Base-by-base conservation (phyloP, 53 echinoderm and acorn worm species). In the Pentamera pediparva region DNA sequence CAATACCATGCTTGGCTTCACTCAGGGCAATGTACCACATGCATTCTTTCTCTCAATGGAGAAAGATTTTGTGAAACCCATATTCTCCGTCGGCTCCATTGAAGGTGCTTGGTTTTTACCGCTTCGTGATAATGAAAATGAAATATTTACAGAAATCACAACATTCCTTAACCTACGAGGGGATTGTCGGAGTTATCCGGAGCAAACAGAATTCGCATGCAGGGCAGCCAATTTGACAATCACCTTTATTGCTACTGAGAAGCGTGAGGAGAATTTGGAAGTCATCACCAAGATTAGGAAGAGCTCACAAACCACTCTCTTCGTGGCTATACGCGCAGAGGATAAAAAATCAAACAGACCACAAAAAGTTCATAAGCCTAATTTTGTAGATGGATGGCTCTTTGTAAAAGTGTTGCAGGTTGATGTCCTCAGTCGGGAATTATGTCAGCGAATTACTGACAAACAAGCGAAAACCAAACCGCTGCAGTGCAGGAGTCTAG, bases 41-140 rank as follows among this genome's bases (percentile, higher is more conserved):
- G 30, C 67, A 12, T 67, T 67, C 47, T 67, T 67, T 47, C 18
- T 67, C 13, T 40, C 27, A 11, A 39, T 39, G 30, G 67, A 67
- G 10, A 45, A 67, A 47, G 67, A 67, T 67, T 38, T 67, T 43
- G 67, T 26, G 19, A 41, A 40, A 28, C 67, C 67, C 4, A 13
- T n/a, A 11, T 67, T 67, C 45, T 67, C 67, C 1, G 4, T 39
- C 2, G 67, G 67, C 27, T 67, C 67, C 0, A 41, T 67, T 4
- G 67, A 67, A 47, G 40, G 67, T 29, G 67, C 45, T 13, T 67
- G 67, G 67, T 67, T 67, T 67, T 41, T 67, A 21, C 67, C 67
- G n/a, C 39, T 38, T 27, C 24, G 39, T 21, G 48, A 39, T 27
- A 67, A 41, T 38, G 67, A 67, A 8, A 39, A 67, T 5, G 40